phyloP scores from a whole-genome alignment of 2,888 invertebrate species.

The Dichetophora obliterata region DNA sequence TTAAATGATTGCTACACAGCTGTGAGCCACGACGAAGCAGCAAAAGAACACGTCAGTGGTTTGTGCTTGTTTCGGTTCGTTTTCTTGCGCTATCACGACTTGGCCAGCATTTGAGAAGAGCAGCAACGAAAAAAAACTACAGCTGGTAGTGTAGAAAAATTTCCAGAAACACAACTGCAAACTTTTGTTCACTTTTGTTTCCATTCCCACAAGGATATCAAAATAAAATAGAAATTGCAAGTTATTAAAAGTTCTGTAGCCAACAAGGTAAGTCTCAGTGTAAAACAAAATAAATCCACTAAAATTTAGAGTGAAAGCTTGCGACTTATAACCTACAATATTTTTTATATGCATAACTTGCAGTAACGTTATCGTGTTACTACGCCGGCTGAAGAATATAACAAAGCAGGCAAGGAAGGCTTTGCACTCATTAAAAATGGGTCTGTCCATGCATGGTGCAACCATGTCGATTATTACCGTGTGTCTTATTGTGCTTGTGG shows the following conservation, averaged over 20 bases:
- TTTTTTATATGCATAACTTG: not conserved
- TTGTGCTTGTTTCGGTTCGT: conserved; percentile 23
- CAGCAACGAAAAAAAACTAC: conserved; percentile 26
- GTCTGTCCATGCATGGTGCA: not conserved
- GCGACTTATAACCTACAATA: not conserved
- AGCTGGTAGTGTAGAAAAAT: not conserved
- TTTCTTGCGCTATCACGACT: conserved; percentile 29
- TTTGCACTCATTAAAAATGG: no score
- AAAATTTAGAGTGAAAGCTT: no score
- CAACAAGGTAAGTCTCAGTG: not conserved
- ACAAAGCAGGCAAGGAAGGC: not conserved
- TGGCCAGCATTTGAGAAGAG: conserved; percentile 34
- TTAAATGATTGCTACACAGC: conserved; percentile 9
- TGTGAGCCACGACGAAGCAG: conserved; percentile 18
- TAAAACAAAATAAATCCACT: no score
- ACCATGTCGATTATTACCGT: not conserved
- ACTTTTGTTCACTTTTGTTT: not conserved
- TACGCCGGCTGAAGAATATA: conserved; percentile 3
- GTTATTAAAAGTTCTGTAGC: conserved; percentile 4
- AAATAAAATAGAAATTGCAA: not conserved
- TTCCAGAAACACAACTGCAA: not conserved
- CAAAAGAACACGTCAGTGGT: conserved; percentile 51
- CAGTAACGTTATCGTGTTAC: not conserved
- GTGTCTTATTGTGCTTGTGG: not conserved
- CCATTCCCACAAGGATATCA: not conserved